These are phyloP conservation scores for Orthosia gothica DNA, from an alignment of 2,888 invertebrate species.

Conservation along the genomic window DNA sequence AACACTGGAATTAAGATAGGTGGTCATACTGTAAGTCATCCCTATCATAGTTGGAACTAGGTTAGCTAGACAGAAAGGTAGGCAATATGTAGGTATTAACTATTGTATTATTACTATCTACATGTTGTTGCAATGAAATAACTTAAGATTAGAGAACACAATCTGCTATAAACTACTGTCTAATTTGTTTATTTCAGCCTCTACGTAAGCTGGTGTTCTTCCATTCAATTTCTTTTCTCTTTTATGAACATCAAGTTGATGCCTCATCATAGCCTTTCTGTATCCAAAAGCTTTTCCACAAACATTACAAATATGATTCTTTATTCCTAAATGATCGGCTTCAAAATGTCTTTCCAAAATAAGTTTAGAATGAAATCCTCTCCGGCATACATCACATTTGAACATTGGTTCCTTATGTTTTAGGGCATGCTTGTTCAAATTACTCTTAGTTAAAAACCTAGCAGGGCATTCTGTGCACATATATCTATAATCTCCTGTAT, in stretches of 20 bases:
- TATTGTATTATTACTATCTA: too few relatives aligned
- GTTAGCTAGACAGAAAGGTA: too few relatives aligned
- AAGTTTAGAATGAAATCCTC: constrained; percentile 78
- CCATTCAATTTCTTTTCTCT: constrained; percentile 77
- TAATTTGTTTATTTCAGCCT: constrained; percentile 60
- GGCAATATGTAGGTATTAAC: too few relatives aligned
- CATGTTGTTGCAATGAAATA: background rate
- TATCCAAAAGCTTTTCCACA: constrained; percentile 84
- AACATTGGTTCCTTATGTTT: constrained; percentile 80
- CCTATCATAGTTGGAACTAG: too few relatives aligned
- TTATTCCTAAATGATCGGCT: constrained; percentile 81
- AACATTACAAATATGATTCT: constrained; percentile 80
- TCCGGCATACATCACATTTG: constrained; percentile 80
- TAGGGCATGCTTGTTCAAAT: constrained; percentile 79
- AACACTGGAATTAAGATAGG: too few relatives aligned
- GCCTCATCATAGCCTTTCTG: constrained; percentile 83
- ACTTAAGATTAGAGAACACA: background rate
- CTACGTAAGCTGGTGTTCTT: constrained; percentile 76
- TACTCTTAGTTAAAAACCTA: constrained; percentile 79
- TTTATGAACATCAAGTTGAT: constrained; percentile 80
- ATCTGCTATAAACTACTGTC: constrained; percentile 8
- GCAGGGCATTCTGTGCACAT: constrained; percentile 83
- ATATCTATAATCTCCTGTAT: constrained; percentile 79
- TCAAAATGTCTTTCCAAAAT: constrained; percentile 78
- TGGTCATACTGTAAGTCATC: too few relatives aligned